Base-by-base conservation (phyloP, 2,888 invertebrate species). In the Pollenia amentaria region DNA sequence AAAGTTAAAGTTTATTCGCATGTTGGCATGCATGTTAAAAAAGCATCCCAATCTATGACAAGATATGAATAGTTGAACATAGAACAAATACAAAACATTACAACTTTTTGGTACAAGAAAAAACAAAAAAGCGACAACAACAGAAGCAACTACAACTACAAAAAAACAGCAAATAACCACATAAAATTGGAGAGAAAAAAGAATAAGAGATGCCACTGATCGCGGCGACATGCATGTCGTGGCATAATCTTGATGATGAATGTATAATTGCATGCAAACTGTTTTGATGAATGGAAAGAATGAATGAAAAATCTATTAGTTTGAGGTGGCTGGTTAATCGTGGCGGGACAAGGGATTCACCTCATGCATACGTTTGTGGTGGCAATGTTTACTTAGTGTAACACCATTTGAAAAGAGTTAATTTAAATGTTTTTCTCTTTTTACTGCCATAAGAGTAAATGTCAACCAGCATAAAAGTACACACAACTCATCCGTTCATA, bases 191-290 rank as follows among this genome's bases (percentile, higher is more conserved):
- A 72, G 16, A 60, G 72, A 60, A 78, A 64, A 70, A 70, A 53
- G 44, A 87, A 84, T 69, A 60, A 77, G 69, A 81, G 87, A 87
- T 84, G 84, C 87, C 84, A 87, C 87, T 87, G 87, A 87, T 87
- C 87, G 87, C 84, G 85, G 88, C 85, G 85, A 85, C 85, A 88
- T 88, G 91, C 91, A 91, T 92, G 91, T 91, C 90, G 91, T 85
- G 77, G 84, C 85, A 91, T 91, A 92, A 92, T 92, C 91, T 92
- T 91, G 92, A 92, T 91, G 91, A 92, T 92, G 92, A 92, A 92
- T 91, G 92, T 90, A 91, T 92, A 91, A 91, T 92, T 92, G 92
- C 92, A 89, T 90, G 90, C 89, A 90, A 89, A 88, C 88, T 62
- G 88, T 85, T 87, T 87, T 89, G 89, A 88, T 88, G 86, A 89